Evolutionary conservation across 2,113 vertebrate genomes (phyloP).

Genomic region (Paraplagusia blochii): DNA sequence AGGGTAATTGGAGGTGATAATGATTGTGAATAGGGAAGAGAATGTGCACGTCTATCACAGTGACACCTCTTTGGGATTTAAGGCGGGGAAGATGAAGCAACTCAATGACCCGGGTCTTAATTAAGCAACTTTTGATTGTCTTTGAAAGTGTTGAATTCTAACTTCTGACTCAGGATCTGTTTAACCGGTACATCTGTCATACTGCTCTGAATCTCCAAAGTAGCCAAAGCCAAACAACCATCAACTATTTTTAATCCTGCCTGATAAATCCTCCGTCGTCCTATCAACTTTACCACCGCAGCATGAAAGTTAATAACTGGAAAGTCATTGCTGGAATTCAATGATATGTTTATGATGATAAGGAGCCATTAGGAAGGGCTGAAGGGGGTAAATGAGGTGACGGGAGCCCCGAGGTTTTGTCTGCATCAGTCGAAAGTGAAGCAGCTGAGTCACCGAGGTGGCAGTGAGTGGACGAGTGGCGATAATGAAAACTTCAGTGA

Average conservation of each 20-base stretch:
- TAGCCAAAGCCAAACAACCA: conserved; percentile 37
- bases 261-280: conserved; percentile 38
- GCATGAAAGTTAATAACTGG: conserved; percentile 55
- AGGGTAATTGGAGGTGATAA: conserved; percentile 25
- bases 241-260: conserved; percentile 47
- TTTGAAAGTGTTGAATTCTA: background rate
- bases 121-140: no score
- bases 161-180: conserved; percentile 21
- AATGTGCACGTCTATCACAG: conserved; percentile 17
- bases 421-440: conserved; percentile 27
- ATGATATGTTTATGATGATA: conserved; percentile 56
- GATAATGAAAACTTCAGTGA: conserved; percentile 62
- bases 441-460: conserved; percentile 60
- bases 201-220: conserved; percentile 12
- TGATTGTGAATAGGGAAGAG: conserved; percentile 8
- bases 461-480: conserved; percentile 53
- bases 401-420: conserved; percentile 52
- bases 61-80: conserved; percentile 5
- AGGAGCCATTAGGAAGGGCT: conserved; percentile 52
- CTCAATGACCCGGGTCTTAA: no score
- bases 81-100: no score
- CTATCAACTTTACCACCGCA: conserved; percentile 38
- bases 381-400: conserved; percentile 58
- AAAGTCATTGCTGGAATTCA: conserved; percentile 51
- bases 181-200: conserved; percentile 38